A percentile compares a stretch with the other conserved stretches of the same genome.
Conservation (phyloP, 23 tunicate species). For the Halocynthia roretzi region DNA sequence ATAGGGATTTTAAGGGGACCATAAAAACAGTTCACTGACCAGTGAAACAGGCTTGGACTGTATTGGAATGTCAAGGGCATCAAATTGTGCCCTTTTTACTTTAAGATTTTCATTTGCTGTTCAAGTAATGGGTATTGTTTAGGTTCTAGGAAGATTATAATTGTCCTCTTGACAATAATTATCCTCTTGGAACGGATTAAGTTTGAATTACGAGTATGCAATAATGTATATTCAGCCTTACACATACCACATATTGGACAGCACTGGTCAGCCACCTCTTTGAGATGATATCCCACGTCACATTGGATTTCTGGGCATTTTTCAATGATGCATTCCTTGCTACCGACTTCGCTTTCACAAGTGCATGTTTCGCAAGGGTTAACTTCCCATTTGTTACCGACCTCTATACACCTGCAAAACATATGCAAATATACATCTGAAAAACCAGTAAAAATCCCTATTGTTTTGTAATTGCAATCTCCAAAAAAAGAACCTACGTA, state of each 20-base stretch:
- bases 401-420: conserved; percentile 47
- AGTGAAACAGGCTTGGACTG: too few species aligned
- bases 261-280: conserved; percentile 42
- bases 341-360: conserved; percentile 61
- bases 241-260: conserved; percentile 82
- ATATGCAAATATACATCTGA: not conserved
- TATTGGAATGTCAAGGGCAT: too few species aligned
- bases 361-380: conserved; percentile 69
- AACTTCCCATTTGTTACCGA: conserved; percentile 52
- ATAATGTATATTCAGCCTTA: not conserved
- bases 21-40: too few species aligned
- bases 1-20: too few species aligned
- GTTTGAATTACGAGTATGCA: not conserved
- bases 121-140: too few species aligned
- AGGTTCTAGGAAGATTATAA: too few species aligned
- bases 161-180: too few species aligned
- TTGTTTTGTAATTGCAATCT: not conserved
- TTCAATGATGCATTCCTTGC: conserved; percentile 37
- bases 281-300: conserved; percentile 54
- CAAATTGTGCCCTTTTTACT: too few species aligned
- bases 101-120: too few species aligned
- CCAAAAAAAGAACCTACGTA: conserved; percentile 10
- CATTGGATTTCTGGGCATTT: conserved; percentile 35
- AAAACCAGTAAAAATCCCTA: too few species aligned
- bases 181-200: not conserved